Conservation (phyloP, 2,797 vertebrate genomes). For the Glyptemys insculpta region DNA sequence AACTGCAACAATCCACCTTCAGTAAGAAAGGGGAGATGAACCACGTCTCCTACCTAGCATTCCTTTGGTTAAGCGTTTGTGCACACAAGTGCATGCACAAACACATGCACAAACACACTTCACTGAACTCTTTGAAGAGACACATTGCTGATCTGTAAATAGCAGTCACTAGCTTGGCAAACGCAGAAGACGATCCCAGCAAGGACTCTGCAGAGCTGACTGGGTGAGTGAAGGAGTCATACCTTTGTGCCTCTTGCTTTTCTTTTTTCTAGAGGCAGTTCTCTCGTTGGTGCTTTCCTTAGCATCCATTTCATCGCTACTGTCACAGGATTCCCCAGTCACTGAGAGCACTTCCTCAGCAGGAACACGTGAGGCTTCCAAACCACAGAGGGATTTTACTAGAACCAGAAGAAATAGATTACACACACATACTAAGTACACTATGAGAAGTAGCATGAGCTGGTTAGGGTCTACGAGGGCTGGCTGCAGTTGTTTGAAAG, state of each 20-base stretch:
- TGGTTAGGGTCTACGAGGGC: background rate
- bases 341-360: conserved; percentile 90
- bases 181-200: accelerated
- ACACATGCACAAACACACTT: background rate
- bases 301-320: conserved; percentile 89
- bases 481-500: background rate
- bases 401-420: conserved; percentile 12
- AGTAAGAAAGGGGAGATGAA: background rate
- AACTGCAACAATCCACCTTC: background rate
- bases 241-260: conserved; percentile 96
- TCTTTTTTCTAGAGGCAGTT: conserved; percentile 89
- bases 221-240: background rate
- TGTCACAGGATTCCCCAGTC: conserved; percentile 82
- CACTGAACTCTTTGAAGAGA: accelerated
- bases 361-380: conserved; percentile 93
- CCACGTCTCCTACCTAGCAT: background rate
- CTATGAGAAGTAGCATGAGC: background rate
- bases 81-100: too few species aligned
- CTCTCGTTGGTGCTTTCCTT: conserved; percentile 83
- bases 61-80: background rate
- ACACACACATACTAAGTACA: background rate
- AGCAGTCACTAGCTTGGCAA: background rate
- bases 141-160: background rate
- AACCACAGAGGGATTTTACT: conserved; percentile 96
- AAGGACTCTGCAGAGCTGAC: background rate